Percentiles rank a stretch among this genome's conserved stretches.
These are phyloP conservation scores for Leptestheria dahalacensis DNA, from an alignment of 1,140 invertebrate species.

Conservation along the genomic window DNA sequence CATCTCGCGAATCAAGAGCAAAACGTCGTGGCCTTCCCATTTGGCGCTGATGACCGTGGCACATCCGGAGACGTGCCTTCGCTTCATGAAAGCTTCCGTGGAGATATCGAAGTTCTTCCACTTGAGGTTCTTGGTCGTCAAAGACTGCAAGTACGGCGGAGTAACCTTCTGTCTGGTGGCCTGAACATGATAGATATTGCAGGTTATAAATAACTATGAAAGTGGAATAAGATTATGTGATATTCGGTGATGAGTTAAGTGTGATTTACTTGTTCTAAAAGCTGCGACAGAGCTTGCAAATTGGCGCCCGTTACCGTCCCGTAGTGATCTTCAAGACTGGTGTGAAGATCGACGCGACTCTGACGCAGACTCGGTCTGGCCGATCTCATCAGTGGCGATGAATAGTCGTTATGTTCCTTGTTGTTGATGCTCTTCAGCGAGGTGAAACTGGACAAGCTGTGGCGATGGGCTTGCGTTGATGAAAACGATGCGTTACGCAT, in stretches of 20 bases:
- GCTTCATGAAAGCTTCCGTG: not conserved
- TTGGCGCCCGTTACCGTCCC: slow-evolving; percentile 74
- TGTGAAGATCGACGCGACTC: slow-evolving; percentile 58
- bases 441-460: slow-evolving; percentile 11
- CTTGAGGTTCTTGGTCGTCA: not conserved
- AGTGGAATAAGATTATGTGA: no score
- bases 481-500: slow-evolving; percentile 1
- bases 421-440: no score
- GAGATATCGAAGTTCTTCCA: not conserved
- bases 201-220: no score
- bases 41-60: not conserved
- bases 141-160: not conserved
- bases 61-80: not conserved
- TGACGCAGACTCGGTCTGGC: slow-evolving; percentile 36
- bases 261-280: slow-evolving; percentile 33
- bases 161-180: not conserved
- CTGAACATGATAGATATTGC: no score
- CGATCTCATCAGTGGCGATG: not conserved
- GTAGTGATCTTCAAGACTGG: slow-evolving; percentile 71
- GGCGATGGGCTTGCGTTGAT: slow-evolving; percentile 6
- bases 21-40: not conserved
- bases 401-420: not conserved
- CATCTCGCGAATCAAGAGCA: not conserved
- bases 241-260: not conserved
- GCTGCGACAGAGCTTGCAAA: slow-evolving; percentile 67